phyloP scores from a whole-genome alignment of 2,888 invertebrate genomes.

The Osmoderma eremita region DNA sequence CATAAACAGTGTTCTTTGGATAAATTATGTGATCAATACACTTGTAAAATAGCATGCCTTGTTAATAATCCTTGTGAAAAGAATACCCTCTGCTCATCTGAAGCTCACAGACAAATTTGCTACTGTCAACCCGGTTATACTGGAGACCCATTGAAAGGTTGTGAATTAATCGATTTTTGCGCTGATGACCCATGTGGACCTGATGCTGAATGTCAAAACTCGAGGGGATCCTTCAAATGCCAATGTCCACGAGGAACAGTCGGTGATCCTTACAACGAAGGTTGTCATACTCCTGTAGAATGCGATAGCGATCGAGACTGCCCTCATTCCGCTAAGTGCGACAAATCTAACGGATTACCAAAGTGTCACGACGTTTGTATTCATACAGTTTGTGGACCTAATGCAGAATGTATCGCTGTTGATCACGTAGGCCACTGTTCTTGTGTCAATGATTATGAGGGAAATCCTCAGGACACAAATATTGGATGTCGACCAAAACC shows the following conservation, averaged over 20 bases:
- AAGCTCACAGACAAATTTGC: conserved; percentile 81
- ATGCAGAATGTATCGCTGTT: conserved; percentile 82
- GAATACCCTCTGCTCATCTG: conserved; percentile 86
- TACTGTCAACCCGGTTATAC: conserved; percentile 90
- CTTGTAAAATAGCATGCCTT: conserved; percentile 88
- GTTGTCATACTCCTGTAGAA: conserved; percentile 84
- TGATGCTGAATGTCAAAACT: conserved; percentile 82
- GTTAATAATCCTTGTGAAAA: conserved; percentile 85
- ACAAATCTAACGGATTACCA: conserved; percentile 74
- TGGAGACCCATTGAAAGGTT: conserved; percentile 79
- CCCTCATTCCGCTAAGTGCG: conserved; percentile 81
- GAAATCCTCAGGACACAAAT: conserved; percentile 75
- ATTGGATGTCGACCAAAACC: conserved; percentile 81
- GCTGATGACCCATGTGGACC: conserved; percentile 81
- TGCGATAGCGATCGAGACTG: conserved; percentile 84
- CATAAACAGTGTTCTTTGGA: conserved; percentile 82
- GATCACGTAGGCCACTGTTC: conserved; percentile 82
- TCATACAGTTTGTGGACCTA: conserved; percentile 79
- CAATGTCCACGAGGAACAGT: conserved; percentile 81
- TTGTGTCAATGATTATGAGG: conserved; percentile 82
- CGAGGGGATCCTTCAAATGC: conserved; percentile 83
- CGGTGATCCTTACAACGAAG: conserved; percentile 86
- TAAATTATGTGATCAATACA: conserved; percentile 83
- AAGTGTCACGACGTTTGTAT: conserved; percentile 89
- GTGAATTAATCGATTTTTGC: conserved; percentile 82